Evolutionary conservation across 1,140 invertebrate species (phyloP).

Genomic region (Neodiprion pinetum): DNA sequence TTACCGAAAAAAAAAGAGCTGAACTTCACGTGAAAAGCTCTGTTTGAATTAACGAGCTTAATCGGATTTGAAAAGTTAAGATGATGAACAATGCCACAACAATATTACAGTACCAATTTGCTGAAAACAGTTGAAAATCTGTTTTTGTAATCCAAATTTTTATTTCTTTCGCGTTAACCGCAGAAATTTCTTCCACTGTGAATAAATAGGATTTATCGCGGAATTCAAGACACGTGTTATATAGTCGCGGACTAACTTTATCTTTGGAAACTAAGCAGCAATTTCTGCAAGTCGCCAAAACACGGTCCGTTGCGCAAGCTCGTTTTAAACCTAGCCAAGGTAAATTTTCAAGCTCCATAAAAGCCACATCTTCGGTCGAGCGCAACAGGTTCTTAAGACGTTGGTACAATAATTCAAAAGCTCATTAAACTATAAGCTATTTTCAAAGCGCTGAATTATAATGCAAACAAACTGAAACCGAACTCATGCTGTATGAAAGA

Average conservation of each 20-base stretch:
- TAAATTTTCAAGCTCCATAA: not conserved
- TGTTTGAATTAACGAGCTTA: no score
- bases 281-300: not conserved
- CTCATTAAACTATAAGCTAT: conserved; percentile 1
- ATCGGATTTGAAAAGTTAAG: no score
- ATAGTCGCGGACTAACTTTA: not conserved
- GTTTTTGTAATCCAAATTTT: no score
- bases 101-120: no score
- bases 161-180: no score
- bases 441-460: not conserved
- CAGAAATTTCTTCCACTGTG: no score
- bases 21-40: no score
- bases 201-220: no score
- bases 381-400: not conserved
- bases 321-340: not conserved
- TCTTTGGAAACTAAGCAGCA: not conserved
- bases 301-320: not conserved
- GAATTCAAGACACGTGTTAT: not conserved
- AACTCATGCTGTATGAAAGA: not conserved
- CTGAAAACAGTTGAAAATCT: no score
- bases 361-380: not conserved
- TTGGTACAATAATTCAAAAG: not conserved
- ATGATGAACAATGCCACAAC: no score
- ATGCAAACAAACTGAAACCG: not conserved
- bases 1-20: no score